Evolutionary conservation across 2,888 invertebrate species (phyloP), one percentile per base, ranked within the genome.

Genomic region (Drosophila kanekoi): DNA sequence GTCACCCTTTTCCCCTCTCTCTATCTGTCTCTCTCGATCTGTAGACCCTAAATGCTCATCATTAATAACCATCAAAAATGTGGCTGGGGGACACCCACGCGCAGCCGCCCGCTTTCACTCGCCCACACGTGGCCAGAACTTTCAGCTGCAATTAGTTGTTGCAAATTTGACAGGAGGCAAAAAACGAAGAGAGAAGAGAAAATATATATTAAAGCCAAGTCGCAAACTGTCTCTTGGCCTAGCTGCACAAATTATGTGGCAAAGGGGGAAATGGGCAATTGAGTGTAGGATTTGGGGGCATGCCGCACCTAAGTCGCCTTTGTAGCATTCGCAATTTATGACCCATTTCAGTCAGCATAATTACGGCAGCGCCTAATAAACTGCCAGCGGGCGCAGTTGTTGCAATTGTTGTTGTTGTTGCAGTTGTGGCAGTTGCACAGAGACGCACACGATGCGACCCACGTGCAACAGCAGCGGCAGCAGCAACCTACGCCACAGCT

Each of bases 281-380:
- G 20, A 5, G 16, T n/a, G 44, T 35, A 4, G 20, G 14, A 43
- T 4, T 10, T 14, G 18, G 23, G 23, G 40, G 37, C 18, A 33
- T 43, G 77, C 72, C 75, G 57, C 79, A 70, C 61, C 75, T 74
- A 47, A 65, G 66, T 66, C 52, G 57, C 72, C 53, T 48, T 71
- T 72, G 65, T 47, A 56, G 54, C 72, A 58, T 73, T 61, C 51
- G 83, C 84, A 90, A 87, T 91, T 91, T 89, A 88, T 91, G 87
- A 85, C 81, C 86, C 85, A 89, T 90, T 91, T 87, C 85, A 87
- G 87, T 86, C 90, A 79, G 72, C 82, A 83, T 91, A 91, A 91
- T 91, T 91, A 90, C 87, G 79, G 73, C 80, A 79, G 67, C 68
- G 68, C 71, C 81, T 79, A 81, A 82, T 81, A 80, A 82, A 79